Base-by-base conservation (phyloP, 37 sponge, comb jelly and placozoan species). In the Cladorhizidae sp. region DNA sequence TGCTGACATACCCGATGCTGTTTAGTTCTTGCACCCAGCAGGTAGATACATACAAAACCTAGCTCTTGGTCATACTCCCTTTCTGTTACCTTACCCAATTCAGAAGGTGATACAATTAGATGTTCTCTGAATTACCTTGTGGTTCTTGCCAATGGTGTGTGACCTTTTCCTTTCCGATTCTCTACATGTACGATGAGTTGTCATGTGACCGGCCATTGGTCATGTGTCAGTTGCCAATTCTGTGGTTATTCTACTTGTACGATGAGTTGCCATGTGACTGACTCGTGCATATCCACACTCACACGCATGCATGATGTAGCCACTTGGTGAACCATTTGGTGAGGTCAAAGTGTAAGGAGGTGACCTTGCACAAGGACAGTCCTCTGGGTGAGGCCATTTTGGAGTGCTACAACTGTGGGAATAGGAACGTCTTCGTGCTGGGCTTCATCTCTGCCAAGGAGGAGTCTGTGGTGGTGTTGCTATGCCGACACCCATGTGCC, bases 381-480 rank as follows among this genome's bases (percentile, higher is more conserved):
- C 95, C 98, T 0, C 88, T 98, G 23, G 94, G 95, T 22, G 98
- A 98, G 85, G 92, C 95, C 7, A 79, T 93, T 15, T 79, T 98
- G 72, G 98, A 98, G 92, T 98, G 98, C 69, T 98, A 98, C 87
- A 98, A 95, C 92, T 98, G 98, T 72, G 95, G 88, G 40, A 95
- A 93, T 39, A 74, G 85, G 78, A 98, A 98, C 58, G 96, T 95
- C 63, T 98, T 98, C 76, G 81, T 88, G 43, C 92, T 98, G 37
- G 99, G 99, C 21, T 98, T 92, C 85, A 92, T 98, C 58, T 93
- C 99, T 14, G 99, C 99, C 73, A 98, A 98, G 80, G 93, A 91
- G 17, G 99, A 98, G 64, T 91, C 92, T 73, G 94, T 98, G n/a
- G 99, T 98, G 42, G 86, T 98, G 63, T 72, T 98, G 74, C 88